Percentiles rank a stretch among this genome's conserved stretches.
phyloP scores from a whole-genome alignment of 1,140 invertebrate species.

The Solenopsis fugax region DNA sequence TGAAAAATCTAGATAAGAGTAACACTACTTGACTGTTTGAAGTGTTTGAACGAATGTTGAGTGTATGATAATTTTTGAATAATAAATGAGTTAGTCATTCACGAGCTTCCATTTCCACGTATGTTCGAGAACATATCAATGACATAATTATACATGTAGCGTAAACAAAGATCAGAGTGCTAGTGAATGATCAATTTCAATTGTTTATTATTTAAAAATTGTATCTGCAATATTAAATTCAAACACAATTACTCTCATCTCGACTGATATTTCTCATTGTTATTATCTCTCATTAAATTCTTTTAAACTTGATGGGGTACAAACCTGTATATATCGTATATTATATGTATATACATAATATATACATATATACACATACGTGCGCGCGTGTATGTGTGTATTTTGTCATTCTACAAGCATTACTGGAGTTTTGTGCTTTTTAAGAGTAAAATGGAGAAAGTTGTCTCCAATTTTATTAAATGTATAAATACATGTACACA shows the following conservation, averaged over 20 bases:
- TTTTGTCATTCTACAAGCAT: constrained; percentile 14
- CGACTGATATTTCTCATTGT: neutral
- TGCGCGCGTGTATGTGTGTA: neutral
- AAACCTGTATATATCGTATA: neutral
- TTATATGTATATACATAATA: neutral
- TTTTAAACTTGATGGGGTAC: neutral
- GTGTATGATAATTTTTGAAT: neutral
- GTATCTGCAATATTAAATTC: neutral
- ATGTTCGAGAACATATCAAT: neutral
- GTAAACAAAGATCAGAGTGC: no score
- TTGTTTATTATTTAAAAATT: constrained; percentile 2
- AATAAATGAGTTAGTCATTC: neutral
- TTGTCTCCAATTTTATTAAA: constrained; percentile 57
- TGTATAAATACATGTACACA: constrained; percentile 44
- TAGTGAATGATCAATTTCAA: neutral
- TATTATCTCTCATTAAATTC: neutral
- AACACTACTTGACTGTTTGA: neutral
- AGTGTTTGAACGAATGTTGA: neutral
- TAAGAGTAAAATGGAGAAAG: constrained; percentile 18
- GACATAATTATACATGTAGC: neutral
- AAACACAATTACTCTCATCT: neutral
- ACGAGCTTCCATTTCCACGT: neutral
- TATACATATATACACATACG: neutral
- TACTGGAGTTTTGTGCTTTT: constrained; percentile 16
- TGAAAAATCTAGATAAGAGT: neutral